Evolutionary conservation across 2,113 vertebrate genomes (phyloP).

Genomic region (Neolamprologus fasciatus): DNA sequence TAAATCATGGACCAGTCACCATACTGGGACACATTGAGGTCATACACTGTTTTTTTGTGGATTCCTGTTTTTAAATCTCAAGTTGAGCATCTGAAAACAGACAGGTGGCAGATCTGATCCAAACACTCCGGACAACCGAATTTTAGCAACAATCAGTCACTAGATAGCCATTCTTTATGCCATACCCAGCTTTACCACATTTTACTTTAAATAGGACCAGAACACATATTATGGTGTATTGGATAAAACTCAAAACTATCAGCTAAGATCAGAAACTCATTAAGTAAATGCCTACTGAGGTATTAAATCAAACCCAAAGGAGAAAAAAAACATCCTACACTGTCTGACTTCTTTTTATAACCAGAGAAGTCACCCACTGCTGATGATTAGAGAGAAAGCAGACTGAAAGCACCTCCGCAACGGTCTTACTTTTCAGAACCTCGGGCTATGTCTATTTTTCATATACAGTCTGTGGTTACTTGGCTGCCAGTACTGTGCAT

Average conservation of each 20-base stretch:
- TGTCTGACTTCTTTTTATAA: not conserved
- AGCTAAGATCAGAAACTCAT: not conserved
- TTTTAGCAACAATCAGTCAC: not conserved
- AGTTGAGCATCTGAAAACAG: not conserved
- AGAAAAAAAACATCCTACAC: not conserved
- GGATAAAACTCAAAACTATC: not conserved
- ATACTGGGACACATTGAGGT: not conserved
- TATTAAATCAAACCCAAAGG: not conserved
- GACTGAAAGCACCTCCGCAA: not conserved
- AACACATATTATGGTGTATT: not conserved
- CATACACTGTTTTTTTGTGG: not conserved
- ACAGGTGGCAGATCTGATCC: not conserved
- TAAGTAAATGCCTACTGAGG: not conserved
- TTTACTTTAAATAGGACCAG: not conserved
- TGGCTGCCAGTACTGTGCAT: not conserved
- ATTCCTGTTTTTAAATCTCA: not conserved
- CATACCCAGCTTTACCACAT: not conserved
- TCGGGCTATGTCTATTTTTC: not conserved
- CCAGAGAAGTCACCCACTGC: not conserved
- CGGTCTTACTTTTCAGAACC: not conserved
- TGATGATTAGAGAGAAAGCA: not conserved
- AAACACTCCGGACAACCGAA: not conserved
- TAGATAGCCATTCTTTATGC: not conserved
- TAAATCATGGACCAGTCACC: fast-evolving
- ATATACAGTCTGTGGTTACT: not conserved